Evolutionary conservation across 2,797 vertebrate species (phyloP).

Genomic region (Cygnus olor): DNA sequence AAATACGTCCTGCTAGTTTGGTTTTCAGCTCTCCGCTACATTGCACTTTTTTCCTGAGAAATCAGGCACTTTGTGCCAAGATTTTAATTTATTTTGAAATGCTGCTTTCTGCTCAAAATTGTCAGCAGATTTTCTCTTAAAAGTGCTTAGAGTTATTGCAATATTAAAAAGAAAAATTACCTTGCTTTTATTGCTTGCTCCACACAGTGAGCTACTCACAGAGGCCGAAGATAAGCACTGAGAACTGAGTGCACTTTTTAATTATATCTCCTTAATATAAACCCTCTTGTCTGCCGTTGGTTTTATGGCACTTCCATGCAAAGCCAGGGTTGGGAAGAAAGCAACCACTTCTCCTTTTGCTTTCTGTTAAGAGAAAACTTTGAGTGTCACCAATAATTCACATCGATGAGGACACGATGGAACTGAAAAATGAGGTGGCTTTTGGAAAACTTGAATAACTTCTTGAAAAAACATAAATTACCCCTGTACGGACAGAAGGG

Average conservation of each 20-base stretch:
- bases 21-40: background rate
- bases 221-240: conserved; percentile 1
- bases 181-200: conserved; percentile 7
- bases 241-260: background rate
- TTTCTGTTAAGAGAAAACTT: background rate
- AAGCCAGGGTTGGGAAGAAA: background rate
- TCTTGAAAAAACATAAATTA: conserved; percentile 10
- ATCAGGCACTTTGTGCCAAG: background rate
- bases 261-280: background rate
- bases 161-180: conserved; percentile 67
- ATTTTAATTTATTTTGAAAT: conserved; percentile 46
- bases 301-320: background rate
- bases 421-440: background rate
- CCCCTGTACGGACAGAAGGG: background rate
- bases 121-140: conserved; percentile 5
- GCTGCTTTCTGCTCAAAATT: conserved; percentile 12
- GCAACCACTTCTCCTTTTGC: background rate
- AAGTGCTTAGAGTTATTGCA: conserved; percentile 42
- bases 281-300: background rate
- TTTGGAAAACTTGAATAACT: background rate
- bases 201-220: background rate
- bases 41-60: background rate
- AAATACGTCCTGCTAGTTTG: accelerated
- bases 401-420: background rate
- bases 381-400: conserved; percentile 21